phyloP scores from a whole-genome alignment of 2,113 vertebrate genomes.

The Cacatua alba region DNA sequence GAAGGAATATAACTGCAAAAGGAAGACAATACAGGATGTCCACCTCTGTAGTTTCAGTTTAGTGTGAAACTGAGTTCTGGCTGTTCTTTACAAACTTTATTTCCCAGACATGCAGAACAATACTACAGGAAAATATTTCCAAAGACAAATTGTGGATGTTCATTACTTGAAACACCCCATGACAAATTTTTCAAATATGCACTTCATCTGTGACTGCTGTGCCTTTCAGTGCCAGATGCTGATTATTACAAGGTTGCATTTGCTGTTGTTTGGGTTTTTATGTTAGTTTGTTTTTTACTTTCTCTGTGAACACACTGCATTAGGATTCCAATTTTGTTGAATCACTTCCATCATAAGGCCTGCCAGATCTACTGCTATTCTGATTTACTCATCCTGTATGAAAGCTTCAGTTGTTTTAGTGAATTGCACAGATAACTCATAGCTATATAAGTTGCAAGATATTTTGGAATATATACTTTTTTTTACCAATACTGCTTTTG shows the following conservation, averaged over 20 bases:
- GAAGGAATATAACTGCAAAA: not conserved
- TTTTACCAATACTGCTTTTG: constrained; percentile 36
- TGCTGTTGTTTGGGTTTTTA: not conserved
- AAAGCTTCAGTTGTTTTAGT: constrained; percentile 7
- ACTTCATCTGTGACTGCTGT: constrained; percentile 12
- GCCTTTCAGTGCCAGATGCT: constrained; percentile 13
- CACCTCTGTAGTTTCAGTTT: not conserved
- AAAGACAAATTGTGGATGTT: constrained; percentile 5
- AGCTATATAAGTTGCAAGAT: not conserved
- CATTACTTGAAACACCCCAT: constrained; percentile 28
- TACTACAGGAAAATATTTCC: constrained; percentile 12
- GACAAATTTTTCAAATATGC: constrained; percentile 32
- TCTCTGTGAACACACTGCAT: not conserved
- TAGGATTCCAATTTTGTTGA: not conserved
- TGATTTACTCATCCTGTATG: not conserved
- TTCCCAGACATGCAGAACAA: not conserved
- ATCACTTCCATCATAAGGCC: not conserved
- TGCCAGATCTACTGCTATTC: not conserved
- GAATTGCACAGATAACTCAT: not conserved
- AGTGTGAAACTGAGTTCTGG: not conserved
- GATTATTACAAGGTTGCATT: constrained; percentile 15
- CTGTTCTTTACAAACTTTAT: not conserved
- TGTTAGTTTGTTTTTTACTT: not conserved
- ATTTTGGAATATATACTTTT: not conserved
- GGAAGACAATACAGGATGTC: not conserved